A percentile compares a stretch with the other conserved stretches of the same genome.
These are phyloP conservation scores for Microchrysa polita DNA, from an alignment of 2,888 invertebrate species.

Conservation along the genomic window DNA sequence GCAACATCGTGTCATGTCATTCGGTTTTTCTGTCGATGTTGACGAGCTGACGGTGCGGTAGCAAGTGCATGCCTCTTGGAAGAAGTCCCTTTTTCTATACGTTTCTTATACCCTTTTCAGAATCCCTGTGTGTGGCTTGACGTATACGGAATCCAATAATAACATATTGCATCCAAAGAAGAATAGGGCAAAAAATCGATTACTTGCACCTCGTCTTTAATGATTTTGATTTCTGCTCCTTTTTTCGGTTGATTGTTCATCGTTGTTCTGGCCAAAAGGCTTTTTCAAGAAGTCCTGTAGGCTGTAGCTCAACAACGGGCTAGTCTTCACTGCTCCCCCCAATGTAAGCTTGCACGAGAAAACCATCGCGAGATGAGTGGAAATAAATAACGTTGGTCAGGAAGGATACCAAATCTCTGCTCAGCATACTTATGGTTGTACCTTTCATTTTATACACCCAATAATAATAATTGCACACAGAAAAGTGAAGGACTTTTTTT, in stretches of 20 bases:
- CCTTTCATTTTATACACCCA: too few relatives aligned
- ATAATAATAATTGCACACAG: too few relatives aligned
- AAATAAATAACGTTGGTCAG: slow-evolving; percentile 41
- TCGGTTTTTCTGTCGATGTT: too few relatives aligned
- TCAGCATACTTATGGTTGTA: neutral
- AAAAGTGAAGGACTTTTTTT: neutral
- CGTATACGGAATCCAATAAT: slow-evolving; percentile 12
- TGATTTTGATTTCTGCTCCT: slow-evolving; percentile 20
- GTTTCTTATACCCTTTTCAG: neutral
- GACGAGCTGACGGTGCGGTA: too few relatives aligned
- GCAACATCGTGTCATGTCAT: too few relatives aligned
- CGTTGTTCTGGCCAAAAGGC: neutral
- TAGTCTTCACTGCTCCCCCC: neutral
- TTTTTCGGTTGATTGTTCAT: neutral
- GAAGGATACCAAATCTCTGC: slow-evolving; percentile 30
- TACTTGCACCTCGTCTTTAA: slow-evolving; percentile 41
- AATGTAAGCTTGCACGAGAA: neutral
- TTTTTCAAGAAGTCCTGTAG: neutral
- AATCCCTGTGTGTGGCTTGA: neutral
- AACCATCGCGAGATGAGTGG: slow-evolving; percentile 12
- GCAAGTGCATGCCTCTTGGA: too few relatives aligned
- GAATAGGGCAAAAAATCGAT: slow-evolving; percentile 40
- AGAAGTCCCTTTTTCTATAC: neutral
- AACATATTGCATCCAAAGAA: neutral
- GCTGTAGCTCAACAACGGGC: too few relatives aligned